A percentile compares a stretch with the other conserved stretches of the same genome.
phyloP scores from a whole-genome alignment of 1,140 invertebrate species.

The Neuroterus valhalla region DNA sequence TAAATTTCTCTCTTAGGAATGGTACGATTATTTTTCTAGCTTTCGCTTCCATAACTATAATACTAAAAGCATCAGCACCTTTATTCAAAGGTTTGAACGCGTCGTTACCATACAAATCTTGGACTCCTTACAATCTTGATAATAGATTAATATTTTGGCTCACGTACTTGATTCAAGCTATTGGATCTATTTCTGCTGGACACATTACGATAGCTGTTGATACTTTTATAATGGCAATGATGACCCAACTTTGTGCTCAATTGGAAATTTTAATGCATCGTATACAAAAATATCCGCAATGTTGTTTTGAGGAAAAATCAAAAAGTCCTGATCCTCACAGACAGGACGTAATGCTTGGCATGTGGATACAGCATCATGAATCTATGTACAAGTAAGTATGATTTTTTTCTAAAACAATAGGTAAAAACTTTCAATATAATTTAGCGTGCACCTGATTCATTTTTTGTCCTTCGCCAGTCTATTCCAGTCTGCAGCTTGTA shows the following conservation, averaged over 20 bases:
- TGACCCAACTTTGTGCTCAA: neutral
- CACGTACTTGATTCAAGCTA: conserved; percentile 7
- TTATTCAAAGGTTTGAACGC: neutral
- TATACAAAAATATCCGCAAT: neutral
- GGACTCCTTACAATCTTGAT: neutral
- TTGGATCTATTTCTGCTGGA: conserved; percentile 8
- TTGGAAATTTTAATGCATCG: conserved; percentile 21
- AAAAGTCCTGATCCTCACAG: neutral
- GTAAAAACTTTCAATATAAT: neutral
- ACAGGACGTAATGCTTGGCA: neutral
- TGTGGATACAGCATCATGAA: conserved; percentile 9
- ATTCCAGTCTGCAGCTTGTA: too few species aligned
- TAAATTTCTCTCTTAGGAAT: neutral
- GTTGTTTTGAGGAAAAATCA: neutral
- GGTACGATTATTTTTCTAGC: neutral
- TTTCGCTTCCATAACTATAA: conserved; percentile 4
- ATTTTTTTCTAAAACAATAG: neutral
- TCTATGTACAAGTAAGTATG: neutral
- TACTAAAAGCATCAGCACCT: neutral
- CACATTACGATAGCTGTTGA: conserved; percentile 13
- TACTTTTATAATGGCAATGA: conserved; percentile 28
- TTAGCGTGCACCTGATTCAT: too few species aligned
- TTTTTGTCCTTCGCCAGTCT: too few species aligned
- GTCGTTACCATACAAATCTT: neutral
- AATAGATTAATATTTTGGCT: conserved; percentile 3